Conservation (phyloP, 1,140 invertebrate genomes). For the Macrobrachium rosenbergii region DNA sequence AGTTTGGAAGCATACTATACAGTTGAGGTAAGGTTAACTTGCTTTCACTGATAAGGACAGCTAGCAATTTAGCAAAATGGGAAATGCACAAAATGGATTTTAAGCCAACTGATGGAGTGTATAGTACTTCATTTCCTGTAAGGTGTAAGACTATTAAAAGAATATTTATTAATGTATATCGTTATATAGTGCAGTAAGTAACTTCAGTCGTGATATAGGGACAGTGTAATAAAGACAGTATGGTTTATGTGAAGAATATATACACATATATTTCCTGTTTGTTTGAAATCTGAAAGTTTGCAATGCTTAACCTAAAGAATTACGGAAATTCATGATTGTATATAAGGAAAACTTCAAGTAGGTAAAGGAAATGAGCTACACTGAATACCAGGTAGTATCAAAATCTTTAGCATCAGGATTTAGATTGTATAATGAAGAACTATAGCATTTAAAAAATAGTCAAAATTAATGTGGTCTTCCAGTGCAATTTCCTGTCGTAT, state of each 20-base stretch:
- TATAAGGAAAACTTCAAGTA: too few relatives aligned
- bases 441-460: conserved; percentile 5
- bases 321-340: too few relatives aligned
- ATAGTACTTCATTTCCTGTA: conserved; percentile 33
- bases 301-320: neutral
- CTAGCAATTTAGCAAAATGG: too few relatives aligned
- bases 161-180: conserved; percentile 35
- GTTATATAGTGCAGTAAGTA: conserved; percentile 30
- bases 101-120: conserved; percentile 26
- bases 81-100: conserved; percentile 23
- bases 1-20: too few relatives aligned
- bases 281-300: neutral
- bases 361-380: too few relatives aligned
- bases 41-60: too few relatives aligned
- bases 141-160: conserved; percentile 39
- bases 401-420: neutral
- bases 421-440: conserved; percentile 13
- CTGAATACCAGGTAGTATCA: neutral
- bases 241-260: neutral
- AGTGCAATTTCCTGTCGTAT: conserved; percentile 28
- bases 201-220: conserved; percentile 21
- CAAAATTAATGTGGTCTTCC: conserved; percentile 47
- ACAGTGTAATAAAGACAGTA: conserved; percentile 24
- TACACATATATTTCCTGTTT: neutral
- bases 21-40: too few relatives aligned